phyloP scores from a whole-genome alignment of 2,797 vertebrate genomes.

The Takifugu rubripes region DNA sequence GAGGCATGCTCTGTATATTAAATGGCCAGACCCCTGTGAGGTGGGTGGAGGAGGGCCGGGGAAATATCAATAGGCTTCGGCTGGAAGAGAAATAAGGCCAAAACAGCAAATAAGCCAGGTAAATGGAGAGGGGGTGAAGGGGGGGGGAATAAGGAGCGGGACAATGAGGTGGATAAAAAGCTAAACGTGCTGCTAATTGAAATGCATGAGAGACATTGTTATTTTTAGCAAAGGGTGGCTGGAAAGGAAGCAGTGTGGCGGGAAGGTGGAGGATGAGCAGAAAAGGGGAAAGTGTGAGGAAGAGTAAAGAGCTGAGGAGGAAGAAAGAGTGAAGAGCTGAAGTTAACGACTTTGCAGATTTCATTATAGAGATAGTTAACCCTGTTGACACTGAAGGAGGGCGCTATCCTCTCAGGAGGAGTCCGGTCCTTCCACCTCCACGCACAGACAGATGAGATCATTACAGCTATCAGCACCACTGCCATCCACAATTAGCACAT shows the following conservation, averaged over 20 bases:
- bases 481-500: constrained; percentile 82
- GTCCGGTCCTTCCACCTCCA: constrained; percentile 77
- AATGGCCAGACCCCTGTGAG: constrained; percentile 66
- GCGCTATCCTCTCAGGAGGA: constrained; percentile 78
- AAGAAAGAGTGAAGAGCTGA: constrained; percentile 75
- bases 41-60: constrained; percentile 33
- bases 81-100: constrained; percentile 67
- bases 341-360: constrained; percentile 82
- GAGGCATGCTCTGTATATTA: constrained; percentile 80
- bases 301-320: constrained; percentile 77
- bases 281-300: constrained; percentile 61
- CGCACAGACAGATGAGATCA: constrained; percentile 81
- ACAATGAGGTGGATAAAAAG: constrained; percentile 18
- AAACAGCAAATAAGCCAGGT: constrained; percentile 42
- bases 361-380: constrained; percentile 86
- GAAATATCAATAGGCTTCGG: constrained; percentile 71
- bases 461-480: constrained; percentile 81
- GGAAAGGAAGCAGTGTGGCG: background rate
- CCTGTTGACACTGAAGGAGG: constrained; percentile 80
- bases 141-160: constrained; percentile 23
- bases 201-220: constrained; percentile 31
- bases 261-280: constrained; percentile 23
- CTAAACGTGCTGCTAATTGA: constrained; percentile 50
- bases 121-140: constrained; percentile 12
- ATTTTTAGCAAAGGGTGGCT: constrained; percentile 16